Percentiles rank a stretch among this genome's conserved stretches.
These are phyloP conservation scores for Drosophila macrospina DNA, from an alignment of 2,888 invertebrate species.

Conservation along the genomic window DNA sequence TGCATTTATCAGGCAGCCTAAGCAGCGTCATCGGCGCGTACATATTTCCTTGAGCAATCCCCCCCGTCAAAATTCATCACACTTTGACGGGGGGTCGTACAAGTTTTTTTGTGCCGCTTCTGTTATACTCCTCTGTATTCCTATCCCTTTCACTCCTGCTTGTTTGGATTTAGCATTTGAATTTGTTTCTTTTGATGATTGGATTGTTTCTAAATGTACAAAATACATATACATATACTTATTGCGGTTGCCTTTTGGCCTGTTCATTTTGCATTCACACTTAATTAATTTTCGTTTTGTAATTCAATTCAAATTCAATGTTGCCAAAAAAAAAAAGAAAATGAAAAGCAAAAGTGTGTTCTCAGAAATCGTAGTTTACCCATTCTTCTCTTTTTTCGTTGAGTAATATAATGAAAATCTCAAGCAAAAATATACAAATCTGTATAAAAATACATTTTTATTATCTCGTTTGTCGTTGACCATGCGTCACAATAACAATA, in stretches of 20 bases:
- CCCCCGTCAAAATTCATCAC: conserved; percentile 30
- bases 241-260: conserved; percentile 30
- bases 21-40: conserved; percentile 60
- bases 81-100: conserved; percentile 65
- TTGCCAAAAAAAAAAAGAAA: conserved; percentile 25
- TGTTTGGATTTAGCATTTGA: conserved; percentile 37
- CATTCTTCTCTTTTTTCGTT: conserved; percentile 9
- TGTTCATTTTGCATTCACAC: conserved; percentile 68
- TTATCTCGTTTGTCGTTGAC: conserved; percentile 55
- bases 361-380: conserved; percentile 30
- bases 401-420: conserved; percentile 28
- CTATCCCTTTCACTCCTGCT: conserved; percentile 12
- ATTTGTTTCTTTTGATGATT: conserved; percentile 61
- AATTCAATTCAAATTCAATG: conserved; percentile 49
- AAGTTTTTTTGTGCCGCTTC: conserved; percentile 15
- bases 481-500: conserved; percentile 48
- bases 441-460: conserved; percentile 66
- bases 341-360: conserved; percentile 25
- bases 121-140: conserved; percentile 14
- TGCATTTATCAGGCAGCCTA: conserved; percentile 68
- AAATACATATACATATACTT: background rate
- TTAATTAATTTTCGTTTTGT: conserved; percentile 67
- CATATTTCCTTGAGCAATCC: conserved; percentile 60
- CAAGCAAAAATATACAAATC: conserved; percentile 39
- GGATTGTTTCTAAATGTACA: conserved; percentile 34